phyloP scores from a whole-genome alignment of 2,113 vertebrate genomes.

The Clarias magur region DNA sequence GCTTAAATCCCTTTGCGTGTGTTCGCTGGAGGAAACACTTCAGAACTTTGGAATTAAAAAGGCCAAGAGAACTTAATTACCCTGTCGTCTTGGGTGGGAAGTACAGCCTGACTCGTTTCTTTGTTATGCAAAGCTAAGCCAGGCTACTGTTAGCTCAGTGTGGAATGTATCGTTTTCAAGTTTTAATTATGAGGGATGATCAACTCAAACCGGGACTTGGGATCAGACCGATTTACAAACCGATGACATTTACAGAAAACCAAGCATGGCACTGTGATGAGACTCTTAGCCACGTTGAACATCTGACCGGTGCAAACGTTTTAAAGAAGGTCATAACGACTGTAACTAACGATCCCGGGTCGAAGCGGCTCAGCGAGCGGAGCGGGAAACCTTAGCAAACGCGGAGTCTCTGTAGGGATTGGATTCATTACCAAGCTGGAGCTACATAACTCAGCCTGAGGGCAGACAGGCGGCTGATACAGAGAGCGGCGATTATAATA shows the following conservation, averaged over 20 bases:
- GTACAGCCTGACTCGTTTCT: background rate
- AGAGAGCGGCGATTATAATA: background rate
- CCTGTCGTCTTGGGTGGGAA: background rate
- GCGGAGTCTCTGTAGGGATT: slow-evolving; percentile 25
- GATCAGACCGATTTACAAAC: too few relatives aligned
- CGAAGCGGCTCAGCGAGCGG: too few relatives aligned
- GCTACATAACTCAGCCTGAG: slow-evolving; percentile 21
- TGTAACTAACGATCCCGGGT: too few relatives aligned
- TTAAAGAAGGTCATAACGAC: too few relatives aligned
- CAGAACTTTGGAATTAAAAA: background rate
- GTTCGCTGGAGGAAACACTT: background rate
- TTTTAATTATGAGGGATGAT: background rate
- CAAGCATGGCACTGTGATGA: too few relatives aligned
- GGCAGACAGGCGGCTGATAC: background rate
- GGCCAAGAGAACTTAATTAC: background rate
- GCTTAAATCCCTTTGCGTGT: background rate
- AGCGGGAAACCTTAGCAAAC: background rate
- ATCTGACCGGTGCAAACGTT: too few relatives aligned
- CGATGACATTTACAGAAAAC: too few relatives aligned
- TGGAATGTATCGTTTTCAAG: background rate
- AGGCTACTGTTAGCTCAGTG: background rate
- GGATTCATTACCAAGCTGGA: slow-evolving; percentile 32
- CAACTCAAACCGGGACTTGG: too few relatives aligned
- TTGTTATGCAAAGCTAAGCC: background rate
- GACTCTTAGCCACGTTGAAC: too few relatives aligned